Percentiles rank a stretch among this genome's conserved stretches.
Evolutionary conservation across 2,113 vertebrate species (phyloP).

Genomic region (Engystomops pustulosus): DNA sequence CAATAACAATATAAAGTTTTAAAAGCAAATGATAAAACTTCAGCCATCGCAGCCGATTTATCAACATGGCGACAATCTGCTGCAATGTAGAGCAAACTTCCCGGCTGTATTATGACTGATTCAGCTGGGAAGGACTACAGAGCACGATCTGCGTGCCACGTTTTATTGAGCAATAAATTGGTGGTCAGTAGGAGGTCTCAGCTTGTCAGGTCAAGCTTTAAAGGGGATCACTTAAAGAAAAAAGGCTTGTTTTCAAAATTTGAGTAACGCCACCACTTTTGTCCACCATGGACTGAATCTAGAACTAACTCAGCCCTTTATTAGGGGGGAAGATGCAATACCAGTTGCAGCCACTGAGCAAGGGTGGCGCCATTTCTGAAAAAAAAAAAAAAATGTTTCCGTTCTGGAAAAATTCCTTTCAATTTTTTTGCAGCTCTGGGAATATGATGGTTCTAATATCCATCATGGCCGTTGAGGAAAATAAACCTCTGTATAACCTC

Average conservation of each 20-base stretch:
- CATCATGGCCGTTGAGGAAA: not conserved
- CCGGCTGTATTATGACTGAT: not conserved
- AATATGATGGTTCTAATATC: not conserved
- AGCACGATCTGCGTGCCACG: not conserved
- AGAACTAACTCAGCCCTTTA: no score
- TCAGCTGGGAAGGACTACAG: not conserved
- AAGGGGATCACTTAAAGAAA: no score
- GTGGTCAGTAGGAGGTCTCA: not conserved
- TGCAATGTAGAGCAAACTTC: not conserved
- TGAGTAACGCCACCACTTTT: no score
- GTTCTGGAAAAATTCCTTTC: not conserved
- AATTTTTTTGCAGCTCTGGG: not conserved
- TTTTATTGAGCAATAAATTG: not conserved
- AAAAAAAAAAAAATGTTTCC: not conserved
- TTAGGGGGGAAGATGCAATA: no score
- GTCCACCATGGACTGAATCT: not conserved
- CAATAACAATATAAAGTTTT: slow-evolving; percentile 9
- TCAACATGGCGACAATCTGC: not conserved
- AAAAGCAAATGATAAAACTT: slow-evolving; percentile 15
- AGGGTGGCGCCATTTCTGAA: not conserved
- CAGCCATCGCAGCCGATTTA: not conserved
- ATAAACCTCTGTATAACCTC: no score
- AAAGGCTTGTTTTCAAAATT: not conserved
- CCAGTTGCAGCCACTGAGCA: not conserved
- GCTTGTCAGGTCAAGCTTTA: not conserved